Conservation (phyloP, 2,113 vertebrate genomes). For the Meleagris gallopavo region DNA sequence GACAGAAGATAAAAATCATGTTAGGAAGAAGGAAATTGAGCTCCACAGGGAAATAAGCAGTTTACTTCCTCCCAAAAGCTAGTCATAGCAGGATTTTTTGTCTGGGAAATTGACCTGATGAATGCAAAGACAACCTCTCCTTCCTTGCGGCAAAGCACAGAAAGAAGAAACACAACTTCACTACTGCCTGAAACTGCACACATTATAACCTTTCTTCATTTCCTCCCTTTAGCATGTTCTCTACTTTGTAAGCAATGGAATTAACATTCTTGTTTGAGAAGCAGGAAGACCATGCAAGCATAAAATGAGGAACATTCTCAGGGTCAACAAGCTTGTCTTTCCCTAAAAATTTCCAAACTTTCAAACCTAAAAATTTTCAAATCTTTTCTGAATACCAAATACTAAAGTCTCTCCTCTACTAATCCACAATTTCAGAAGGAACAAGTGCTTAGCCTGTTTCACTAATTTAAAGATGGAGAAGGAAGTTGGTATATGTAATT, state of each 20-base stretch:
- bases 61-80: background rate
- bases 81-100: background rate
- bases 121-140: background rate
- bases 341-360: background rate
- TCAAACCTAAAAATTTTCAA: background rate
- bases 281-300: background rate
- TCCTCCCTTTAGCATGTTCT: background rate
- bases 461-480: background rate
- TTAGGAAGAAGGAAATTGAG: background rate
- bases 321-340: background rate
- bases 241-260: background rate
- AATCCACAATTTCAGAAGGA: background rate
- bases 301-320: background rate
- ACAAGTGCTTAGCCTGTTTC: fast-evolving
- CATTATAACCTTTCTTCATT: fast-evolving
- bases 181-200: background rate
- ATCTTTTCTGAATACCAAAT: background rate
- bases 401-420: background rate
- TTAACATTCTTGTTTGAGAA: background rate
- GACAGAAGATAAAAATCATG: background rate
- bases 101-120: background rate
- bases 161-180: background rate
- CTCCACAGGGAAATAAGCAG: background rate
- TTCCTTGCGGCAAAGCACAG: background rate
- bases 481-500: background rate